A percentile compares a stretch with the other conserved stretches of the same genome.
These are phyloP conservation scores for Morinoia aosen DNA, from an alignment of 2,888 invertebrate genomes.

Conservation along the genomic window DNA sequence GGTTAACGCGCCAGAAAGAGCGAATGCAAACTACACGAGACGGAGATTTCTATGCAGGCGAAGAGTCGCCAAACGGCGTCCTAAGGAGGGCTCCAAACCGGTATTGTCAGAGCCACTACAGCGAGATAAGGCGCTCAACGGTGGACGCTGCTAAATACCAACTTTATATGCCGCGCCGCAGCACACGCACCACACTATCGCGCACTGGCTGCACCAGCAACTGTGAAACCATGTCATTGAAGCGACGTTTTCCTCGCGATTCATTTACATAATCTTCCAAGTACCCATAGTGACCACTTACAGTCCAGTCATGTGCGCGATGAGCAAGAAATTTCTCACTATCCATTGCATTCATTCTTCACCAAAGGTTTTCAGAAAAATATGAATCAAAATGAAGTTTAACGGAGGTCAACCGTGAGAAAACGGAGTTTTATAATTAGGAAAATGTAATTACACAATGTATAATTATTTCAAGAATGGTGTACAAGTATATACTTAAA, in stretches of 20 bases:
- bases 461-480: no score
- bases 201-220: not conserved
- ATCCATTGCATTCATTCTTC: not conserved
- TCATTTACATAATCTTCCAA: not conserved
- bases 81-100: not conserved
- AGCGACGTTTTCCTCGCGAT: not conserved
- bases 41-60: slow-evolving; percentile 6
- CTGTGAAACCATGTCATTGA: not conserved
- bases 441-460: no score
- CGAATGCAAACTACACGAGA: not conserved
- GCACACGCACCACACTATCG: not conserved
- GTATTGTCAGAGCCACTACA: not conserved
- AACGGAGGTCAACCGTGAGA: not conserved
- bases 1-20: not conserved
- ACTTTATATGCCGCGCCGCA: not conserved
- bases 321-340: no score
- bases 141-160: not conserved
- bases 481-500: no score
- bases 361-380: not conserved
- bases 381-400: not conserved
- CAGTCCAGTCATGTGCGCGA: not conserved
- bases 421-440: not conserved
- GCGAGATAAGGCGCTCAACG: slow-evolving; percentile 27
- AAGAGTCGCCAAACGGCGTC: not conserved
- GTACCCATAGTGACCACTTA: not conserved